Conservation (phyloP, 1,140 invertebrate species). For the Oscheius sp. region DNA sequence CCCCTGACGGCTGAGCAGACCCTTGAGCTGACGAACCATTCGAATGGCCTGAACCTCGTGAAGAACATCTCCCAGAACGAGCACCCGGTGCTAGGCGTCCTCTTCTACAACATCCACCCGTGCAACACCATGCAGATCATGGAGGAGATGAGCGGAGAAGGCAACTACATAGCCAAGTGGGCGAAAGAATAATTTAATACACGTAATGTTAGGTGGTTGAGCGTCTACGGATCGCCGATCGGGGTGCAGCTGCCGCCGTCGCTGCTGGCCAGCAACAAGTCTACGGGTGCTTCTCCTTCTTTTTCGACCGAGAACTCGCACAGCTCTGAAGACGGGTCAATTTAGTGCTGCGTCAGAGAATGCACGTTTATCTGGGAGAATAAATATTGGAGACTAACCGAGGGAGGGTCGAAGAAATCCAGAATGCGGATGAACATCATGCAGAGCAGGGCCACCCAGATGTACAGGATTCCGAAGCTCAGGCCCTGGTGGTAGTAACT, state of each 20-base stretch:
- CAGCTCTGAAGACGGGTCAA: slow-evolving; percentile 9
- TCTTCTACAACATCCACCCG: slow-evolving; percentile 38
- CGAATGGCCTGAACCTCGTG: background rate
- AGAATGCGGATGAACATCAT: slow-evolving; percentile 41
- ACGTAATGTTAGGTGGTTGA: slow-evolving; percentile 19
- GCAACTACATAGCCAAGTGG: slow-evolving; percentile 14
- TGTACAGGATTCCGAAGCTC: slow-evolving; percentile 53
- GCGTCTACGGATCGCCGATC: slow-evolving; percentile 23
- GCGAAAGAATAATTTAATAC: background rate
- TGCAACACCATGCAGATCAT: slow-evolving; percentile 25
- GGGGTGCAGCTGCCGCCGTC: slow-evolving; percentile 10
- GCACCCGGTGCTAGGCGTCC: slow-evolving; percentile 29
- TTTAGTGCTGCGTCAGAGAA: slow-evolving; percentile 5
- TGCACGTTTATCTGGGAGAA: background rate
- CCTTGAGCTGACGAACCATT: background rate
- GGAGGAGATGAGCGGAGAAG: slow-evolving; percentile 20
- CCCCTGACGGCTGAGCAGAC: background rate
- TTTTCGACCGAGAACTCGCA: background rate
- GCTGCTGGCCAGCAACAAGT: background rate
- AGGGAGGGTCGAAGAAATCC: slow-evolving; percentile 42
- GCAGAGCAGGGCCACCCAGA: slow-evolving; percentile 31
- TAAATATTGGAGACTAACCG: slow-evolving; percentile 19
- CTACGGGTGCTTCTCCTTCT: background rate
- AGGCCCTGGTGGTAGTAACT: slow-evolving; percentile 49
- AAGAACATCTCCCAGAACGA: slow-evolving; percentile 8